Evolutionary conservation across 2,113 vertebrate species (phyloP).

Genomic region (Galbula dea): DNA sequence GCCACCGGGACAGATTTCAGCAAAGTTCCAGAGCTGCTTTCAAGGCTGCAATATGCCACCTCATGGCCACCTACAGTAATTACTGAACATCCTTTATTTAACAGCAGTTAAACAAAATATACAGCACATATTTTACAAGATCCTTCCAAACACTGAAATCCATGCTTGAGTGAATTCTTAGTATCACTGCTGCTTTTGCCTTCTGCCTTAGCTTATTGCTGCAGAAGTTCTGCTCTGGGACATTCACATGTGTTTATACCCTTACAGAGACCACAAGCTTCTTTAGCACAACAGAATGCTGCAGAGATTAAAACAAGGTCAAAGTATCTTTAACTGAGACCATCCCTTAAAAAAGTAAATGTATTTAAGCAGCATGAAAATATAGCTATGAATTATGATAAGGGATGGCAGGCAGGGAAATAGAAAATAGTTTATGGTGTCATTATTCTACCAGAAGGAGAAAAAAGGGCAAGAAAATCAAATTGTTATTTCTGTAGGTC

Average conservation of each 20-base stretch:
- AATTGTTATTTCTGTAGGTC: background rate
- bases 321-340: background rate
- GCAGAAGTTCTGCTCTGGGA: constrained; percentile 72
- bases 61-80: background rate
- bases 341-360: background rate
- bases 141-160: constrained; percentile 7
- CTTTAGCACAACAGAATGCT: constrained; percentile 66
- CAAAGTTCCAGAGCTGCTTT: background rate
- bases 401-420: background rate
- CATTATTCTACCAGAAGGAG: background rate
- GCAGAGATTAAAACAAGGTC: constrained; percentile 14
- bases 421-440: background rate
- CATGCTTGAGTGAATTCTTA: constrained; percentile 70
- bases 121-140: background rate
- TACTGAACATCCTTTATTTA: background rate
- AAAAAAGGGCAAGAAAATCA: background rate
- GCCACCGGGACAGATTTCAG: background rate
- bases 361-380: background rate
- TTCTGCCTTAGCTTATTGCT: constrained; percentile 25
- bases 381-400: background rate
- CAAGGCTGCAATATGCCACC: background rate
- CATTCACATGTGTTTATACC: constrained; percentile 76
- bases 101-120: background rate
- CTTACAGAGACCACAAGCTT: constrained; percentile 76
- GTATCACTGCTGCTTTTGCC: constrained; percentile 27